Evolutionary conservation across 2,797 vertebrate genomes (phyloP), one percentile per base, ranked within the genome.

Genomic region (Hoplostethus mediterraneus): DNA sequence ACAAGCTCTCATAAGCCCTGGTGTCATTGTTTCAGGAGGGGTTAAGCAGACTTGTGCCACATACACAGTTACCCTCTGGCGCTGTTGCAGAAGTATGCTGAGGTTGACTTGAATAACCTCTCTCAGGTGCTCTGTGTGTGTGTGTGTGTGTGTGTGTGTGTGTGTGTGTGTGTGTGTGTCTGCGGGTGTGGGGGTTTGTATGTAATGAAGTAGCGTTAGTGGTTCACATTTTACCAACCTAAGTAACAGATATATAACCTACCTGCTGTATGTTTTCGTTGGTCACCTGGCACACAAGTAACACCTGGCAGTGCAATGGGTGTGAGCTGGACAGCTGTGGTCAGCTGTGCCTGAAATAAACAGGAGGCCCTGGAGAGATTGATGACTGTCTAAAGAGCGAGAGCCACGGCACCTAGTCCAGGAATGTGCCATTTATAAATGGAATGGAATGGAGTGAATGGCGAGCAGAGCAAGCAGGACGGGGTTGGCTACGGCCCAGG

Each of bases 331-430:
- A 90, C 97, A 97, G 96, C 96, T 97, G 96, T 94, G 93, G 92
- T 86, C 81, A 92, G 94, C 94, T 94, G 91, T 87, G 93, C 67
- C 87, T 77, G 84, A 96, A 96, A 95, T 95, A 94, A 94, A 96
- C 94, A 94, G 95, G 91, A 81, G 87, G 79, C 86, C 94, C 92
- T 72, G 75, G 90, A 90, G 93, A 97, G 96, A 97, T 97, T 95
- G 95, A 97, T 97, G 92, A 93, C 90, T 78, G 92, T 95, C 94
- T 95, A 92, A 95, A 95, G 95, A 95, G 94, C 88, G 90, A 90
- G 95, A 93, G 94, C 93, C 90, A 86, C 89, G 91, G 95, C 93
- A 94, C 94, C 94, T 57, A 14, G 81, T 94, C 89, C 81, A 91
- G 96, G 96, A 96, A 97, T 97, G 96, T 61, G 84, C 83, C 81